Evolutionary conservation across 1,140 invertebrate genomes (phyloP).

Genomic region (Ips typographus): DNA sequence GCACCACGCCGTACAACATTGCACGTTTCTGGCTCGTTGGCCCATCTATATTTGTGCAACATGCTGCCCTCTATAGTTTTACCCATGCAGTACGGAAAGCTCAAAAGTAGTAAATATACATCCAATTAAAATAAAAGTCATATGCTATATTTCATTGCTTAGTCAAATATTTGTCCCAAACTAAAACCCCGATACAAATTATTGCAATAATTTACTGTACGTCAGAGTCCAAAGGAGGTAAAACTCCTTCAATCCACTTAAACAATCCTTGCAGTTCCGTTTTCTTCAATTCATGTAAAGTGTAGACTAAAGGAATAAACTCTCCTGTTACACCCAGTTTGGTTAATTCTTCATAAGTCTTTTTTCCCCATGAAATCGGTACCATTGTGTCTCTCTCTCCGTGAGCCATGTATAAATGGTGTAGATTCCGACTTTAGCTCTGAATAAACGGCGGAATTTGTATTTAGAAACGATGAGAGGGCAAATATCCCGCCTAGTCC

Average conservation of each 20-base stretch:
- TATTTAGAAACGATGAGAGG: constrained; percentile 72
- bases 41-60: too few species aligned
- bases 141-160: too few species aligned
- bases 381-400: constrained; percentile 59
- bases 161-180: neutral
- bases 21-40: too few species aligned
- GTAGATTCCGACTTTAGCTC: constrained; percentile 29
- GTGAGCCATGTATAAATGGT: constrained; percentile 55
- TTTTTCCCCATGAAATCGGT: constrained; percentile 57
- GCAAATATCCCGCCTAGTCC: constrained; percentile 68
- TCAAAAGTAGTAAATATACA: too few species aligned
- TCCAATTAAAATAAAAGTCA: too few species aligned
- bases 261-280: constrained; percentile 55
- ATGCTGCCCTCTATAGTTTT: too few species aligned
- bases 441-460: constrained; percentile 64
- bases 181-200: neutral
- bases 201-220: too few species aligned
- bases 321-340: constrained; percentile 55
- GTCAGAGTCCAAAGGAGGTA: constrained; percentile 47
- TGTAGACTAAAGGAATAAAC: constrained; percentile 55
- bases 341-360: constrained; percentile 54
- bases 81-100: too few species aligned
- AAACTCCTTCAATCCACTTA: constrained; percentile 55
- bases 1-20: too few species aligned
- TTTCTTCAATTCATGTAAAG: constrained; percentile 59